Conservation (phyloP, 2,888 invertebrate genomes). For the Lepeophtheirus nordmannii region DNA sequence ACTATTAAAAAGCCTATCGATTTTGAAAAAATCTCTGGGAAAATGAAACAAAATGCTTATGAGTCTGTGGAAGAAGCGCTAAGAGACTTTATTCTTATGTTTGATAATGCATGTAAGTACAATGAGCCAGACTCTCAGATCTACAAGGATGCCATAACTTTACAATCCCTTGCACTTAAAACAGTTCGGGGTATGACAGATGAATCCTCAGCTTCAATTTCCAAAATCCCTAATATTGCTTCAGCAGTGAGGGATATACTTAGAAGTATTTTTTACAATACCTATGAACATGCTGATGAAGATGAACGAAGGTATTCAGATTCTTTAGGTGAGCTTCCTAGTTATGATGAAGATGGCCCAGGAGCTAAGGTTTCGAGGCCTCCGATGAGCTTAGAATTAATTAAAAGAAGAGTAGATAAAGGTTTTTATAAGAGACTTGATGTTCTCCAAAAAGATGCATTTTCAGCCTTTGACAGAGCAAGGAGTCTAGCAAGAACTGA, state of each 20-base stretch:
- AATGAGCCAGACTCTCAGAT: constrained; percentile 95
- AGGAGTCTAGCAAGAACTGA: constrained; percentile 73
- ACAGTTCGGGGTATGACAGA: constrained; percentile 72
- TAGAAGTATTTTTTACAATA: constrained; percentile 72
- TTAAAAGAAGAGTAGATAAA: constrained; percentile 78
- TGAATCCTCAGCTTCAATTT: constrained; percentile 46
- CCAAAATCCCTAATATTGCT: constrained; percentile 67
- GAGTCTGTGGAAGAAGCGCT: constrained; percentile 69
- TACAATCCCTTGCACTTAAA: constrained; percentile 70
- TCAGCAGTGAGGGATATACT: constrained; percentile 79
- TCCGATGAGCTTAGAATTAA: constrained; percentile 74
- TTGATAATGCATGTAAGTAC: constrained; percentile 90
- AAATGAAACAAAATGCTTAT: constrained; percentile 58
- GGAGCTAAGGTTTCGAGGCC: constrained; percentile 43
- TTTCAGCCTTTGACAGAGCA: constrained; percentile 73
- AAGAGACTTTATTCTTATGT: constrained; percentile 77
- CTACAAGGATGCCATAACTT: constrained; percentile 50
- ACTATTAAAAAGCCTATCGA: constrained; percentile 92
- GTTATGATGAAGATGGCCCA: constrained; percentile 53
- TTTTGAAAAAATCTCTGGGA: constrained; percentile 79
- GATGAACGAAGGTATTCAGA: constrained; percentile 92
- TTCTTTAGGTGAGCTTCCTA: constrained; percentile 80
- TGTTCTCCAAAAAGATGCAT: constrained; percentile 89
- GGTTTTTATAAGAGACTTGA: constrained; percentile 84
- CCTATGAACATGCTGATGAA: constrained; percentile 91